Base-by-base conservation (phyloP, 2,113 vertebrate species). In the Toxostoma redivivum region DNA sequence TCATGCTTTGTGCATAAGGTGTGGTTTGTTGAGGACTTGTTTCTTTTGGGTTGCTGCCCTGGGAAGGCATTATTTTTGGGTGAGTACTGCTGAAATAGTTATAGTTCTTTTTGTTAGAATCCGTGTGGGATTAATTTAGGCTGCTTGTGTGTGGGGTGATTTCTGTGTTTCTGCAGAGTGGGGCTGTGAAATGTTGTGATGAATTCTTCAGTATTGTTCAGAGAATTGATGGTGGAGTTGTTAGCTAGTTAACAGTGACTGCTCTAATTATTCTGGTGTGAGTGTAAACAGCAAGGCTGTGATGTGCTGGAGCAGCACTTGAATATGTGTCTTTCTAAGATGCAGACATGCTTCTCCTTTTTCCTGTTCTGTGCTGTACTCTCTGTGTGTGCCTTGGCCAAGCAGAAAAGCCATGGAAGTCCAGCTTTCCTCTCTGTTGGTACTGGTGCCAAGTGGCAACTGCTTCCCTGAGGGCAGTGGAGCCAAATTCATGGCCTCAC, bases 211-310 rank as follows among this genome's bases (percentile, higher is more conserved):
- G 30, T 70, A 83, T 70, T 95, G 79, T 86, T 96, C 50, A 38
- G 56, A 78, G 77, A 51, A 80, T 48, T 56, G 91, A 62, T 54
- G 64, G 50, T 81, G 51, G 65, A 71, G 67, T 44, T 62, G 47
- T 90, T 95, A 95, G 76, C 79, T 92, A 83, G 66, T 96, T 96
- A 96, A 80, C 81, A 92, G 92, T n/a, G 62, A 51, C 66, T 90
- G 81, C 71, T 87, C 17, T 95, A 96, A 93, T 96, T 88, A 90
- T 60, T 90, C n/a, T 86, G 74, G 54, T 93, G 87, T 37, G 82
- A 96, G 65, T 48, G 11, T 92, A 88, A 96, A 88, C 81, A 91
- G 66, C 1, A 15, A 88, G 90, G 79, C 82, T 95, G 85, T 44
- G 54, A 82, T 42, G 77, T 91, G 74, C 86, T 93, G 83, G 60